Conservation (phyloP, 92 coral and sea anemone species). For the Montipora capitata region DNA sequence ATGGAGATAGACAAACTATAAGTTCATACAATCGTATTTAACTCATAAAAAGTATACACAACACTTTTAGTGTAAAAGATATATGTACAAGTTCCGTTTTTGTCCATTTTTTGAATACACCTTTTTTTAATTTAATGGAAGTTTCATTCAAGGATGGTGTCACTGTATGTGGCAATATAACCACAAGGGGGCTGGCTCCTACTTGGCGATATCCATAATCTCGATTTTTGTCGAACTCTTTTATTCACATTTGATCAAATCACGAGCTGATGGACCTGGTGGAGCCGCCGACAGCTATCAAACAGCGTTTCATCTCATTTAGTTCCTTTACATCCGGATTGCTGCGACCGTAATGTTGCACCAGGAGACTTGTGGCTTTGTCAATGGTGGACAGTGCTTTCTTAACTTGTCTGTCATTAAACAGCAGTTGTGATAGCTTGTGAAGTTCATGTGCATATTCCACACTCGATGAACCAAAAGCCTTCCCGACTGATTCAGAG, state of each 20-base stretch:
- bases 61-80: slow-evolving; percentile 56
- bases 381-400: slow-evolving; percentile 92
- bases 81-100: not conserved
- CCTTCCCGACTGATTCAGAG: slow-evolving; percentile 94
- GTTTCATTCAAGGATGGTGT: not conserved
- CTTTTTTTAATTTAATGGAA: not conserved
- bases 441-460: slow-evolving; percentile 98
- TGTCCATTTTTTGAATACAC: not conserved
- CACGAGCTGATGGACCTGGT: slow-evolving; percentile 23
- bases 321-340: slow-evolving; percentile 96
- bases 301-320: slow-evolving; percentile 88
- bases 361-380: slow-evolving; percentile 80
- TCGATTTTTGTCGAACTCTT: not conserved
- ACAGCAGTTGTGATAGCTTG: slow-evolving; percentile 93
- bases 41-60: slow-evolving; percentile 36
- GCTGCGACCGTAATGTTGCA: slow-evolving; percentile 88
- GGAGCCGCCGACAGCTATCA: slow-evolving; percentile 73
- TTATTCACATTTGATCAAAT: not conserved
- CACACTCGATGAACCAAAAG: slow-evolving; percentile 93
- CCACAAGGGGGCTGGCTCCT: too few species aligned
- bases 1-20: slow-evolving; percentile 16
- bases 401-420: slow-evolving; percentile 93
- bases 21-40: slow-evolving; percentile 2
- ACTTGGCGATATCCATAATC: too few species aligned
- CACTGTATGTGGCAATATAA: not conserved